Percentiles rank a stretch among this genome's conserved stretches.
Conservation (phyloP, 2,797 vertebrate genomes). For the Enteromius fasciolatus region DNA sequence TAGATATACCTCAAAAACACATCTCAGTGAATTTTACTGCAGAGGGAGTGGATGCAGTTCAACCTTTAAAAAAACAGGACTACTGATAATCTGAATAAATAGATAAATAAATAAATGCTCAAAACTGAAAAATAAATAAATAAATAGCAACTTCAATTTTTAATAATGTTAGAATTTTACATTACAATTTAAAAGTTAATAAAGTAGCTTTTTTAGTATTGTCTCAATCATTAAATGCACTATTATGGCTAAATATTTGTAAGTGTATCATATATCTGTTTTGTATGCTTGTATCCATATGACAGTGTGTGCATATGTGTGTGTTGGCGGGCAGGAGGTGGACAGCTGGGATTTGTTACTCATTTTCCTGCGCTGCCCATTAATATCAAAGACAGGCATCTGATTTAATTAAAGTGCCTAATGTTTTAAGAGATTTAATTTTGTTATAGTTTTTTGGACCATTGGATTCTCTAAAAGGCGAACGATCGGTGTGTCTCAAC, state of each 20-base stretch:
- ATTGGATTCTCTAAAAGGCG: neutral
- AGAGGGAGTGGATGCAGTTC: neutral
- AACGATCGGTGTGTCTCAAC: neutral
- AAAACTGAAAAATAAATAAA: neutral
- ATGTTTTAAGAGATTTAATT: constrained; percentile 34
- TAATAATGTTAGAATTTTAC: neutral
- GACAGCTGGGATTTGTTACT: constrained; percentile 43
- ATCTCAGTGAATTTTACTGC: neutral
- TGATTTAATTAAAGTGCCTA: constrained; percentile 19
- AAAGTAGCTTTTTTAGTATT: neutral
- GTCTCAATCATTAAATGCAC: neutral
- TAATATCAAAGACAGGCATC: constrained; percentile 35
- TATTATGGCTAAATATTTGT: neutral
- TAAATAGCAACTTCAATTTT: neutral
- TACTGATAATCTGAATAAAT: neutral
- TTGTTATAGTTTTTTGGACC: constrained; percentile 10
- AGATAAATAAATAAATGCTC: neutral
- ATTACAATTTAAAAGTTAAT: neutral
- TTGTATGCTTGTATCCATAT: neutral
- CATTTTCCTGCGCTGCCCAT: constrained; percentile 37
- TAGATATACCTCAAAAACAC: constrained; percentile 19
- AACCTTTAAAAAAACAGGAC: neutral
- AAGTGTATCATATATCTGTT: constrained; percentile 7
- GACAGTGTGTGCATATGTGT: constrained; percentile 1
- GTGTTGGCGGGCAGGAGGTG: constrained; percentile 27